Conservation (phyloP, 2,888 invertebrate genomes). For the Ormyrus pomaceus region DNA sequence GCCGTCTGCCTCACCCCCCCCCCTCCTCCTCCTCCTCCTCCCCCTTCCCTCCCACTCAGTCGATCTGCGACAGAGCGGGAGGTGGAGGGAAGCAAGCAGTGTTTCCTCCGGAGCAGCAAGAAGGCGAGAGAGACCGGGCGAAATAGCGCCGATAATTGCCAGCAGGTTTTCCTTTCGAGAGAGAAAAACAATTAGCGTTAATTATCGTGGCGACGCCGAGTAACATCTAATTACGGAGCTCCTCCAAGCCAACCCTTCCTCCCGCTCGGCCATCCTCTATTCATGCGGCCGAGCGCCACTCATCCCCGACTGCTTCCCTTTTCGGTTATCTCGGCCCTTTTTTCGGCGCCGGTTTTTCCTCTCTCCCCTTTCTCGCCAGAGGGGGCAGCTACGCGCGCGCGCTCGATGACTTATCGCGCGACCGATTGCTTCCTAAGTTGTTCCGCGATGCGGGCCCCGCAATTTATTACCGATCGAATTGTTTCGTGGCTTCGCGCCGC, state of each 20-base stretch:
- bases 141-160: conserved; percentile 61
- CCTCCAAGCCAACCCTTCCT: not conserved
- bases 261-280: not conserved
- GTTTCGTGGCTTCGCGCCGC: conserved; percentile 7
- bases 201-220: conserved; percentile 60
- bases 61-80: not conserved
- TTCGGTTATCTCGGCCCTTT: not conserved
- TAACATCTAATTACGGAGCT: conserved; percentile 48
- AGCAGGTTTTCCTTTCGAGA: conserved; percentile 44
- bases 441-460: not conserved
- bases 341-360: not conserved
- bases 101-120: conserved; percentile 6
- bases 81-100: conserved; percentile 14
- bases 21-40: not conserved
- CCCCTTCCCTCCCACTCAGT: not conserved
- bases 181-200: conserved; percentile 64
- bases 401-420: conserved; percentile 31
- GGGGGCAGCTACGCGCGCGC: not conserved
- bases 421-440: conserved; percentile 39
- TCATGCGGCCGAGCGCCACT: not conserved
- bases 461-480: conserved; percentile 34
- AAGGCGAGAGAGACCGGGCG: conserved; percentile 3
- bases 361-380: not conserved
- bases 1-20: not conserved
- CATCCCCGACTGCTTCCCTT: not conserved